Conservation (phyloP, 1,140 invertebrate genomes). For the Gonioctena quinquepunctata region DNA sequence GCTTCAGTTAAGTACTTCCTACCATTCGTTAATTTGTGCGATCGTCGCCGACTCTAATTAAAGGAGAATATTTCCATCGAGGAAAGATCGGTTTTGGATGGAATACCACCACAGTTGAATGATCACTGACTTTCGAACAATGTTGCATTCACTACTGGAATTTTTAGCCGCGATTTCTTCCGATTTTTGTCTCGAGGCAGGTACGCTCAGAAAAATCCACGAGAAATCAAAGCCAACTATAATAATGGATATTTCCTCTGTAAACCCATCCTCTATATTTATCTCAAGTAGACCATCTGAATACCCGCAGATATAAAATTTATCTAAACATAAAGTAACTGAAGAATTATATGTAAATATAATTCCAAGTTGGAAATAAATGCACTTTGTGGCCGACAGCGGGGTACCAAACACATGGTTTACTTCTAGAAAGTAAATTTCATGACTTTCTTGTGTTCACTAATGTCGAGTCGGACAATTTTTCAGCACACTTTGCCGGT, state of each 20-base stretch:
- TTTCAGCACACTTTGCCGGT: conserved; percentile 10
- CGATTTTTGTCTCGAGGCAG: neutral
- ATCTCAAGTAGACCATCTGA: conserved; percentile 13
- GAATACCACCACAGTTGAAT: neutral
- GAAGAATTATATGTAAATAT: conserved; percentile 14
- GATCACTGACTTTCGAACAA: neutral
- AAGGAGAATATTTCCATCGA: neutral
- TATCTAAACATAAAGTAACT: conserved; percentile 3
- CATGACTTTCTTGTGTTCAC: neutral
- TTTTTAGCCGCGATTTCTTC: neutral
- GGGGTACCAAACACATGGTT: conserved; percentile 16
- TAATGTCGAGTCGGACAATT: neutral
- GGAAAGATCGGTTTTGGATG: neutral
- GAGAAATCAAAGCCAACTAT: neutral
- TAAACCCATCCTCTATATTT: neutral
- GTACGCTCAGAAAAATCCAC: neutral
- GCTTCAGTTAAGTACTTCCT: no score
- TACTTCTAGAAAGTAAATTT: conserved; percentile 16
- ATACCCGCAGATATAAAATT: conserved; percentile 13
- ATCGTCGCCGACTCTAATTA: neutral
- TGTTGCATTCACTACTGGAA: neutral
- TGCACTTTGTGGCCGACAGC: conserved; percentile 1
- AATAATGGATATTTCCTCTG: conserved; percentile 6
- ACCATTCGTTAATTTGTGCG: neutral
- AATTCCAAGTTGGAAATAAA: neutral